Conservation (phyloP, 2,797 vertebrate genomes). For the Coendou prehensilis region DNA sequence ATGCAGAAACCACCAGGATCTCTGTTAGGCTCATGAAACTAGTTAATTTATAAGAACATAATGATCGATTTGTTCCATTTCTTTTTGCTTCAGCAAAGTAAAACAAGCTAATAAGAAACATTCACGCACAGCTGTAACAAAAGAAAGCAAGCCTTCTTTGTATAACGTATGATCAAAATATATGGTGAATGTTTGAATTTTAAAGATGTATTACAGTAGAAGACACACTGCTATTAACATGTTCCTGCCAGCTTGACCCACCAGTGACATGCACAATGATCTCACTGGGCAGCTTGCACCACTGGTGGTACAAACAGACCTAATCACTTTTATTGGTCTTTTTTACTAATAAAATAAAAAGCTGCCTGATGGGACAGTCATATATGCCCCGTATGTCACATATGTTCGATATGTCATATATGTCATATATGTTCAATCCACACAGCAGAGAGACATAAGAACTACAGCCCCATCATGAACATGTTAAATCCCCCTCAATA, state of each 20-base stretch:
- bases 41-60: slow-evolving; percentile 11
- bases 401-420: too few relatives aligned
- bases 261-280: background rate
- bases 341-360: background rate
- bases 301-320: background rate
- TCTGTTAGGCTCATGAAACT: background rate
- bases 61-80: slow-evolving; percentile 20
- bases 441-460: background rate
- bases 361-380: background rate
- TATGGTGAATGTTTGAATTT: background rate
- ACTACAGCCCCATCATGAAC: background rate
- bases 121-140: background rate
- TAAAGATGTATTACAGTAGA: background rate
- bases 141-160: background rate
- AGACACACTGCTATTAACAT: background rate
- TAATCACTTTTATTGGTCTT: background rate
- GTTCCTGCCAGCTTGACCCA: background rate
- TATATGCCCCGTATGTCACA: too few relatives aligned
- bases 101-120: slow-evolving; percentile 39
- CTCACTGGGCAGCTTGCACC: background rate
- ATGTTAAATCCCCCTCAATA: background rate
- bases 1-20: background rate
- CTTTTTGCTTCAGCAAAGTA: slow-evolving; percentile 47
- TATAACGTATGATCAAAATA: background rate
- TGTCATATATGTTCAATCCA: background rate